Base-by-base conservation (phyloP, 2,888 invertebrate species). In the Napeogenes sylphis region DNA sequence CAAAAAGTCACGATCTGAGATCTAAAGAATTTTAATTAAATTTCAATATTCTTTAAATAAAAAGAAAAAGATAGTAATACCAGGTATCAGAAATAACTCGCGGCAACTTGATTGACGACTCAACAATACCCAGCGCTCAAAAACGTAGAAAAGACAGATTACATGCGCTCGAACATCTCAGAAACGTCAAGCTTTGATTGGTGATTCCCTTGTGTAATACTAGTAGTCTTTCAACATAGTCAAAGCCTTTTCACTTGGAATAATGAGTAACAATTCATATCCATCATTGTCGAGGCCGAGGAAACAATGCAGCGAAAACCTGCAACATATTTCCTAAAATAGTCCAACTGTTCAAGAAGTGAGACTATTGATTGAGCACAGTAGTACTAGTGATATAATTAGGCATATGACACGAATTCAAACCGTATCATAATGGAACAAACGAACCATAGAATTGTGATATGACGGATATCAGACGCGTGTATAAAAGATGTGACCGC, bases 151-250 rank as follows among this genome's bases (percentile, higher is more conserved):
- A 79, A 81, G 87, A 87, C 86, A 79, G 79, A 83, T 74, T 78
- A 73, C 74, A 69, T 75, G 75, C 75, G 79, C 78, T 77, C 73
- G 75, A 73, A 75, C 78, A 80, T 82, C 83, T 87, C 83, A 79
- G 81, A 87, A 81, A 85, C 82, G 88, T 89, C 89, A 87, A 79
- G 73, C 56, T 82, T 83, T 90, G 90, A 90, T 90, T 86, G 89
- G 89, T 90, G 78, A 82, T 84, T 87, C 90, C 90, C 90, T 87
- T 87, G 90, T 90, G 90, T 90, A 90, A 90, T 85, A 89, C 90
- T 80, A 79, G 90, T 87, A 90, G 90, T 82, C 76, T 75, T 68
- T 72, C 73, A 73, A 73, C 77, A 79, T 82, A 65, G 60, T 70
- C 63, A 68, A 75, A 74, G 76, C 76, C 74, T 81, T 77, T 77